phyloP scores from a whole-genome alignment of 92 coral and sea anemone genomes.

The Palythoa grandis region DNA sequence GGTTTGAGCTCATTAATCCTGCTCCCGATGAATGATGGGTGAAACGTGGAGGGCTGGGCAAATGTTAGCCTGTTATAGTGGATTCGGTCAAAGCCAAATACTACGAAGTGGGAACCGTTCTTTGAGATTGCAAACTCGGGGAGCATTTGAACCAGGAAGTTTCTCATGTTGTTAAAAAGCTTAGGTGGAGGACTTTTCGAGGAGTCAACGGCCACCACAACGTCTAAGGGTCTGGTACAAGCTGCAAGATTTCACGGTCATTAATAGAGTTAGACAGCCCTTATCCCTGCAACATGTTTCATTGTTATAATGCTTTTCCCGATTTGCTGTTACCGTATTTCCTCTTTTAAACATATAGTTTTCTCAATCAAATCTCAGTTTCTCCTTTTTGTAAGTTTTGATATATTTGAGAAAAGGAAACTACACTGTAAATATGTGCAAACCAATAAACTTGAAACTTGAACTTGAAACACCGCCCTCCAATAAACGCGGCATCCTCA shows the following conservation, averaged over 20 bases:
- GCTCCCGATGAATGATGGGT: constrained; percentile 26
- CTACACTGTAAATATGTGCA: too few relatives aligned
- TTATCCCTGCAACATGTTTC: too few relatives aligned
- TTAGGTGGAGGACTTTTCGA: constrained; percentile 35
- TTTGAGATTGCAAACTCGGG: constrained; percentile 29
- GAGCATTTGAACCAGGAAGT: constrained; percentile 40
- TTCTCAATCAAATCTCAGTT: too few relatives aligned
- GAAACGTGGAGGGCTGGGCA: background rate
- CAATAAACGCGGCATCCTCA: too few relatives aligned
- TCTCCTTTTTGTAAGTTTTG: too few relatives aligned
- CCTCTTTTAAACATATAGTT: too few relatives aligned
- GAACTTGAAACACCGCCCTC: too few relatives aligned
- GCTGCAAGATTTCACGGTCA: constrained; percentile 11
- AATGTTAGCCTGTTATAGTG: constrained; percentile 25
- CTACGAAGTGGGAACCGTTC: constrained; percentile 43
- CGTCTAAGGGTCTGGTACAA: constrained; percentile 47
- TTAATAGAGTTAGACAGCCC: background rate
- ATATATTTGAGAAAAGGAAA: too few relatives aligned
- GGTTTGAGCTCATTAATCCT: constrained; percentile 28
- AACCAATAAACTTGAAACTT: too few relatives aligned
- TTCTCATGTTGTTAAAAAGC: constrained; percentile 24
- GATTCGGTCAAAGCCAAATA: constrained; percentile 48
- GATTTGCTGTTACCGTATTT: too few relatives aligned
- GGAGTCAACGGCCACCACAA: constrained; percentile 56
- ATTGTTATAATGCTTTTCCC: too few relatives aligned